These are phyloP conservation scores for Damaliscus lunatus DNA, from an alignment of 2,113 vertebrate species.

Conservation along the genomic window DNA sequence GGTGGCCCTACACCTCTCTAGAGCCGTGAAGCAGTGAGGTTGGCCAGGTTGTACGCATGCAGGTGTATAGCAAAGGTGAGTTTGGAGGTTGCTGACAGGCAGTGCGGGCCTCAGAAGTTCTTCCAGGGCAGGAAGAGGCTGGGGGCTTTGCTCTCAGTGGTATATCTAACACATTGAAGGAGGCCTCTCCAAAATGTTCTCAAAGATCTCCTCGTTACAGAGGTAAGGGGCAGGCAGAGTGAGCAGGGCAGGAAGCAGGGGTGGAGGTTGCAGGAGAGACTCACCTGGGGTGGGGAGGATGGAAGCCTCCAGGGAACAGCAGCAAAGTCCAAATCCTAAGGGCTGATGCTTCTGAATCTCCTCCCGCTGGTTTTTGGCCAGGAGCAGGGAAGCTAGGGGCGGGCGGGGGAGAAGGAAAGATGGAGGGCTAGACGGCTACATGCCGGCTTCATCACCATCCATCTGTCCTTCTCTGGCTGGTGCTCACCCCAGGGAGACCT, in stretches of 20 bases:
- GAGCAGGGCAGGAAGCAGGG: rapidly evolving
- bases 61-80: background rate
- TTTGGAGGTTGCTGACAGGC: background rate
- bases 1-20: background rate
- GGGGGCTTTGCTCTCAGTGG: too few species aligned
- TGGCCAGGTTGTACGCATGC: rapidly evolving
- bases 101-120: background rate
- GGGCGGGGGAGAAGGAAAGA: too few species aligned
- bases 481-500: rapidly evolving
- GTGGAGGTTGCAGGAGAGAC: background rate
- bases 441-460: background rate
- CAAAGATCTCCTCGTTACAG: background rate
- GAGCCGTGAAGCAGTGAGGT: rapidly evolving
- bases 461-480: background rate
- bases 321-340: too few species aligned
- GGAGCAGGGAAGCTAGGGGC: rapidly evolving
- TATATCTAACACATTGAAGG: background rate
- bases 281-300: rapidly evolving
- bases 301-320: background rate
- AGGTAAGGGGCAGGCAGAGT: background rate
- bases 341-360: background rate
- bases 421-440: background rate
- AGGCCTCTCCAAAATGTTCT: background rate
- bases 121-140: background rate
- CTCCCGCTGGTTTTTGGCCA: background rate